Evolutionary conservation across 2,888 invertebrate genomes (phyloP).

Genomic region (Phengaris alcon): DNA sequence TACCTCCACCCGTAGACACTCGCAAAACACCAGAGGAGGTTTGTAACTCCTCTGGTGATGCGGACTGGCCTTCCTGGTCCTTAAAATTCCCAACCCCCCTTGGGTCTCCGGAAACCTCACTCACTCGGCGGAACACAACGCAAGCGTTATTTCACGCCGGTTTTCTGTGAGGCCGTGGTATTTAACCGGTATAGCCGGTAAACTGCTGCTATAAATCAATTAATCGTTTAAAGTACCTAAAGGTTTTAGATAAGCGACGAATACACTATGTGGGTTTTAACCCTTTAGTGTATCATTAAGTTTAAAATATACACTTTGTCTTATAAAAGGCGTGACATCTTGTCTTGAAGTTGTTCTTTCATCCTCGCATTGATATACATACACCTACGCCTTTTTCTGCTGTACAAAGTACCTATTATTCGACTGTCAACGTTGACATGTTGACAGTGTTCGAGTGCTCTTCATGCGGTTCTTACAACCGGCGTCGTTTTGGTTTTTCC

Average conservation of each 20-base stretch:
- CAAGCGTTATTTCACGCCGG: no score
- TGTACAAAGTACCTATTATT: neutral
- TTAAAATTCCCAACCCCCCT: no score
- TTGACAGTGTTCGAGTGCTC: neutral
- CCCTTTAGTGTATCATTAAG: neutral
- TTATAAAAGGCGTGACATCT: slow-evolving; percentile 12
- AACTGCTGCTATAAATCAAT: neutral
- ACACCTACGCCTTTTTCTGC: neutral
- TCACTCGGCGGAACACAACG: no score
- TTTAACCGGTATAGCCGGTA: neutral
- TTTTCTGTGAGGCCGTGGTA: no score
- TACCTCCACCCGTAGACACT: no score
- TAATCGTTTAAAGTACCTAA: neutral
- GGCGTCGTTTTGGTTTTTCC: neutral
- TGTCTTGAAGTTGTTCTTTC: slow-evolving; percentile 11
- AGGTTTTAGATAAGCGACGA: neutral
- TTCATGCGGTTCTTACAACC: neutral
- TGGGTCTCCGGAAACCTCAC: no score
- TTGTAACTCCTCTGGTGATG: no score
- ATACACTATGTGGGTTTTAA: neutral
- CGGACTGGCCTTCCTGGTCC: no score
- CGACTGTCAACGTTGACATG: neutral
- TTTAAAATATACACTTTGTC: slow-evolving; percentile 14
- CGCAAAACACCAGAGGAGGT: no score
- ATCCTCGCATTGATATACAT: neutral